Evolutionary conservation across 2,797 vertebrate species (phyloP).

Genomic region (Gouania willdenowi): DNA sequence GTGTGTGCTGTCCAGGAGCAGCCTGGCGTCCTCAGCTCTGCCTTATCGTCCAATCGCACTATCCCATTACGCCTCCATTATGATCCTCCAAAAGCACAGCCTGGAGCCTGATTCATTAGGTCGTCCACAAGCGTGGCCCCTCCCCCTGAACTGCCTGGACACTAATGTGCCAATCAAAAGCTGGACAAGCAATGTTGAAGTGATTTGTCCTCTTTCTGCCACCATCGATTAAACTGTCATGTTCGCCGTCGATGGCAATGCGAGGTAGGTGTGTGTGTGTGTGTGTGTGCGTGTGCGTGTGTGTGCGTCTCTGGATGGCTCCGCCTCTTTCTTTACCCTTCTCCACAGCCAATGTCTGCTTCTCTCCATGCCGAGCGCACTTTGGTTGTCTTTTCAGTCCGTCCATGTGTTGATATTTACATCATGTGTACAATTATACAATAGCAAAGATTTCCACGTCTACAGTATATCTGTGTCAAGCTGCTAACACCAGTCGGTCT

Average conservation of each 20-base stretch:
- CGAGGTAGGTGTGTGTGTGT: slow-evolving; percentile 32
- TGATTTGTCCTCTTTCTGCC: slow-evolving; percentile 42
- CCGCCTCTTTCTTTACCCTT: no score
- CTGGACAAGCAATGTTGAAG: slow-evolving; percentile 30
- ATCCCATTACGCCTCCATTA: neutral
- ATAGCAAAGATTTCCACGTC: no score
- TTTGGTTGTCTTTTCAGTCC: no score
- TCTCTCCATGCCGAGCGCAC: no score
- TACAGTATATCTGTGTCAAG: no score
- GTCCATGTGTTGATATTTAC: no score
- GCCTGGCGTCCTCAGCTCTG: slow-evolving; percentile 41
- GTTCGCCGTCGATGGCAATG: slow-evolving; percentile 33
- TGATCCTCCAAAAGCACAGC: slow-evolving; percentile 34
- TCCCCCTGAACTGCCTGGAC: slow-evolving; percentile 42
- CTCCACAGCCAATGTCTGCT: no score
- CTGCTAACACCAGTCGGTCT: no score
- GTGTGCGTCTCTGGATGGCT: no score
- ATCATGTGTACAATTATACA: no score
- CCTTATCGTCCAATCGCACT: slow-evolving; percentile 41
- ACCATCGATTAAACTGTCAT: slow-evolving; percentile 45
- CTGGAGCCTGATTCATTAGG: slow-evolving; percentile 32
- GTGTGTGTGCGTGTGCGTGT: slow-evolving; percentile 29
- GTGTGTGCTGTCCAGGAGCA: neutral
- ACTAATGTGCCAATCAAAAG: slow-evolving; percentile 59
- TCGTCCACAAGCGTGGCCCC: slow-evolving; percentile 9